Evolutionary conservation across 2,797 vertebrate genomes (phyloP), one percentile per base, ranked within the genome.

Genomic region (Ceyx erithaca): DNA sequence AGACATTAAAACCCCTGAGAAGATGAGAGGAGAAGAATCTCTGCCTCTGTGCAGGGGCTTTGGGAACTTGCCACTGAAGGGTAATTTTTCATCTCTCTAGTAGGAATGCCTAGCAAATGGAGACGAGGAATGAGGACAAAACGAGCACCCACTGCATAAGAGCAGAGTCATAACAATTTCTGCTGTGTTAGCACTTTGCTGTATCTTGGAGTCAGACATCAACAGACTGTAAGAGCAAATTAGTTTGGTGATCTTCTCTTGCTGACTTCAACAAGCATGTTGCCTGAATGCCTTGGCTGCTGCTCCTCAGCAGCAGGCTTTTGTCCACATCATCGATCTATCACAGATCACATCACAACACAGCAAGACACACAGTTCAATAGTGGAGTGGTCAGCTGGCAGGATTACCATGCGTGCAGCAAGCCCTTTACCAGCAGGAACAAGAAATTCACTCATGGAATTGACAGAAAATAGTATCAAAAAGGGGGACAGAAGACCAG

Each of bases 321-420:
- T 89, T 85, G 68, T 45, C 57, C 52, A 79, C 40, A 37, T 55
- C n/a, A 35, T 20, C 0, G 1, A 30, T 73, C 64, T 81, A 49
- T 57, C 83, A 66, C 22, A 62, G 45, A 69, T 26, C n/a, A 33
- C 3, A 16, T 11, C 80, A 59, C 26, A 81, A 59, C 25, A 30
- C 64, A 66, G 64, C 5, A 61, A 19, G 43, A 88, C 21, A 26
- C 9, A 48, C 20, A 18, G 9, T 13, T 82, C 46, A 75, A 12
- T 2, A 64, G 61, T 59, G 79, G 40, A 62, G 31, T 48, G 28
- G 40, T 76, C 63, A 3, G 3, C 0, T 0, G 0, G 28, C 45
- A 70, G 35, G 41, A 80, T 89, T 33, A 87, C 30, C 30, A 76
- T 35, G 5, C 25, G 21, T 6, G 16, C 2, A 13, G 37, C 20